These are phyloP conservation scores for Gasteruption jaculator DNA, from an alignment of 2,888 invertebrate species.

Conservation along the genomic window DNA sequence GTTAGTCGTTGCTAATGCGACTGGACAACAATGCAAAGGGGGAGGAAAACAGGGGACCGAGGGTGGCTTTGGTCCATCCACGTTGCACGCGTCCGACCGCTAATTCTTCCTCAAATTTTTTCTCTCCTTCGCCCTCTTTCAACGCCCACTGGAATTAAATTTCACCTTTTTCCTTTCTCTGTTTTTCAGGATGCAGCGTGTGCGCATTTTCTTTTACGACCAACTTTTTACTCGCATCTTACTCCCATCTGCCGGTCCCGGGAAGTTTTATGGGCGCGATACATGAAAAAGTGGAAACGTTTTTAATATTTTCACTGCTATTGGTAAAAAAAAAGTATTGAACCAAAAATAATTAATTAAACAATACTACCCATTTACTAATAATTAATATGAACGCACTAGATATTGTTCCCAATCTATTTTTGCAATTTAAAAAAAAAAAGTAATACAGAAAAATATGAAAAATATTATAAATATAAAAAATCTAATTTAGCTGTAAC, in stretches of 20 bases:
- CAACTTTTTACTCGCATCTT: slow-evolving; percentile 26
- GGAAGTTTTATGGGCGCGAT: slow-evolving; percentile 11
- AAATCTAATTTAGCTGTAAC: too few species aligned
- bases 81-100: slow-evolving; percentile 47
- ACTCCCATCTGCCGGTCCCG: slow-evolving; percentile 16
- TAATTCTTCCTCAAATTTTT: slow-evolving; percentile 42
- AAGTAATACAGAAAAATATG: too few species aligned
- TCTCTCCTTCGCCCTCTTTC: slow-evolving; percentile 22
- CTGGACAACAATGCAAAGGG: slow-evolving; percentile 45
- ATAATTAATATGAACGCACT: too few species aligned
- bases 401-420: too few species aligned
- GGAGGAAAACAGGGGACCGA: too few species aligned
- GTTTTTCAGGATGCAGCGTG: slow-evolving; percentile 31
- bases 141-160: not conserved
- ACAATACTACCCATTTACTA: too few species aligned
- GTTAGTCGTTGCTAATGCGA: slow-evolving; percentile 40
- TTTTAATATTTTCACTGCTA: too few species aligned
- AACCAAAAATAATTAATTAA: too few species aligned
- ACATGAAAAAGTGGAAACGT: too few species aligned
- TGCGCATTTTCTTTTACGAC: slow-evolving; percentile 7
- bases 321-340: too few species aligned
- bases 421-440: too few species aligned
- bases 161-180: slow-evolving; percentile 11
- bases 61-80: slow-evolving; percentile 36
- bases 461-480: too few species aligned